Conservation (phyloP, 2,797 vertebrate genomes). For the Enteromius unitaeniatus region DNA sequence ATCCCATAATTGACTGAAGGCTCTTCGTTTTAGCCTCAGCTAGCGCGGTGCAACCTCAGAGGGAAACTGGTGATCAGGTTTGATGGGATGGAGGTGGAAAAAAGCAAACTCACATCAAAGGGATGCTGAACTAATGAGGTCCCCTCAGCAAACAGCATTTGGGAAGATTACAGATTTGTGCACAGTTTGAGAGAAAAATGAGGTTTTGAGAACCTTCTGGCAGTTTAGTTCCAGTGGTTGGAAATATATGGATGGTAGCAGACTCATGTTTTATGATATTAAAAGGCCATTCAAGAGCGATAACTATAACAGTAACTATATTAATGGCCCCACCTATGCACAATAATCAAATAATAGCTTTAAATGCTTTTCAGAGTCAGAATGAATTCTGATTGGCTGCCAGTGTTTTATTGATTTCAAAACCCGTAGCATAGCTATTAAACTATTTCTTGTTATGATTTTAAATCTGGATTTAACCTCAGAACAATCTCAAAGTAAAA, state of each 20-base stretch:
- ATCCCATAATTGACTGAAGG: conserved; percentile 33
- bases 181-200: background rate
- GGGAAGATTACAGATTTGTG: conserved; percentile 13
- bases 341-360: background rate
- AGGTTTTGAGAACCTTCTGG: background rate
- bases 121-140: conserved; percentile 21
- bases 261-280: background rate
- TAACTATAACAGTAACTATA: background rate
- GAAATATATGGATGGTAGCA: background rate
- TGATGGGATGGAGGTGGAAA: conserved; percentile 13
- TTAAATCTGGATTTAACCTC: too few species aligned
- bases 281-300: background rate
- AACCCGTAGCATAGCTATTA: too few species aligned
- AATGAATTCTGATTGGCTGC: background rate
- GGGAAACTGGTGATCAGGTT: conserved; percentile 17
- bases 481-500: too few species aligned
- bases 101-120: conserved; percentile 28
- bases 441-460: too few species aligned
- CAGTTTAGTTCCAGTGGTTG: background rate
- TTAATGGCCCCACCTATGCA: background rate
- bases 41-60: background rate
- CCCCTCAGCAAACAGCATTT: conserved; percentile 11
- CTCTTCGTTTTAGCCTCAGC: conserved; percentile 8
- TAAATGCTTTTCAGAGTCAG: background rate
- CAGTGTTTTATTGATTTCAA: background rate